These are phyloP conservation scores for Drosophila anomalata DNA, from an alignment of 2,888 invertebrate genomes.

Conservation along the genomic window DNA sequence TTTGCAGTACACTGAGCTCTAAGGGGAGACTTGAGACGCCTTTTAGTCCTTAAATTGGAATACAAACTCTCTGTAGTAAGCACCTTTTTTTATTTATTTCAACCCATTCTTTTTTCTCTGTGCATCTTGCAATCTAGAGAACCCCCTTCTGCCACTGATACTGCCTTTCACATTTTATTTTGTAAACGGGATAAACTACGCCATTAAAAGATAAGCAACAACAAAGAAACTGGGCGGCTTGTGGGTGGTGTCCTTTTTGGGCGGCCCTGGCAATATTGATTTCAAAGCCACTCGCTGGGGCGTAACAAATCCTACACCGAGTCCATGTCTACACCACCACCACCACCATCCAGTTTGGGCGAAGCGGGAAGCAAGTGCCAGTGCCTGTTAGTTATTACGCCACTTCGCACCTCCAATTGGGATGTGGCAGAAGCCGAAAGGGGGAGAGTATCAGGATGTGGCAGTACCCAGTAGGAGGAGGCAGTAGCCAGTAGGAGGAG, in stretches of 20 bases:
- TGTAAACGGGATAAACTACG: slow-evolving; percentile 68
- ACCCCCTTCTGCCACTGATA: neutral
- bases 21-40: neutral
- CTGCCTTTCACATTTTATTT: slow-evolving; percentile 66
- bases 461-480: neutral
- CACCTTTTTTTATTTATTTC: no score
- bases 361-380: slow-evolving; percentile 40
- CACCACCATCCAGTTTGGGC: slow-evolving; percentile 25
- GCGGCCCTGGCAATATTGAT: slow-evolving; percentile 62
- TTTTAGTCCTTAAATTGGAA: no score
- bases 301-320: slow-evolving; percentile 57
- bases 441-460: neutral
- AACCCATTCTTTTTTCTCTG: neutral
- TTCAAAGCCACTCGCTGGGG: slow-evolving; percentile 69
- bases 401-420: slow-evolving; percentile 68
- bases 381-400: slow-evolving; percentile 70
- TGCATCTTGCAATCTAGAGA: neutral
- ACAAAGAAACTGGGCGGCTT: slow-evolving; percentile 17
- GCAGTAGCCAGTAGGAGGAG: neutral
- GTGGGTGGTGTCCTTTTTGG: neutral
- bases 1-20: neutral
- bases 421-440: slow-evolving; percentile 3
- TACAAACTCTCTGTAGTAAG: no score
- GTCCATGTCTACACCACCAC: slow-evolving; percentile 38
- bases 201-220: slow-evolving; percentile 74